A percentile compares a stretch with the other conserved stretches of the same genome.
These are phyloP conservation scores for Calidris pugnax DNA, from an alignment of 2,113 vertebrate genomes.

Conservation along the genomic window DNA sequence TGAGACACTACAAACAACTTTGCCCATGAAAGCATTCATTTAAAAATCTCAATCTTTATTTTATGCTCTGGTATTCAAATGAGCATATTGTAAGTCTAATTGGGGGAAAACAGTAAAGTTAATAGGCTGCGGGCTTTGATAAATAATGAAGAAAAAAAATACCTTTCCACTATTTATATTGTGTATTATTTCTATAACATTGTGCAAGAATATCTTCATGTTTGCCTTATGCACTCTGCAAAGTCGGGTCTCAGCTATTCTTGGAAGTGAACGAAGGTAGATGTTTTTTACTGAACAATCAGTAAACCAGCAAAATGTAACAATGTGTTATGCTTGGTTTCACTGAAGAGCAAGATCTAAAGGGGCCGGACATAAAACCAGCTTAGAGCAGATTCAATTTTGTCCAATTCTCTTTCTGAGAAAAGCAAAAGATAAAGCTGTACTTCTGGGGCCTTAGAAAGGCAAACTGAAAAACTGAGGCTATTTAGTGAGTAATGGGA, in stretches of 20 bases:
- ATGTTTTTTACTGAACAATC: background rate
- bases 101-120: slow-evolving; percentile 13
- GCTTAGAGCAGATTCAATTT: background rate
- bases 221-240: background rate
- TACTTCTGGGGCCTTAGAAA: background rate
- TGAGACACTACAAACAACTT: background rate
- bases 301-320: background rate
- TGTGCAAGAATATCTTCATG: background rate
- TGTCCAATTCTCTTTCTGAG: background rate
- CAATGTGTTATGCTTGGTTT: background rate
- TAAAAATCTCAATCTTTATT: background rate
- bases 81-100: slow-evolving; percentile 13
- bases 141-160: background rate
- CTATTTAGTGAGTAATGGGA: background rate
- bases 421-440: background rate
- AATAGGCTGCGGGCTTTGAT: background rate
- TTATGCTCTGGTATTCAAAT: background rate
- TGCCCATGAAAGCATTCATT: background rate
- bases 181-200: background rate
- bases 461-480: background rate
- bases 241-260: background rate
- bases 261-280: background rate
- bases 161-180: background rate
- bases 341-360: background rate
- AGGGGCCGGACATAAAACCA: background rate